Conservation (phyloP, 1,140 invertebrate genomes). For the Drosophila miranda region DNA sequence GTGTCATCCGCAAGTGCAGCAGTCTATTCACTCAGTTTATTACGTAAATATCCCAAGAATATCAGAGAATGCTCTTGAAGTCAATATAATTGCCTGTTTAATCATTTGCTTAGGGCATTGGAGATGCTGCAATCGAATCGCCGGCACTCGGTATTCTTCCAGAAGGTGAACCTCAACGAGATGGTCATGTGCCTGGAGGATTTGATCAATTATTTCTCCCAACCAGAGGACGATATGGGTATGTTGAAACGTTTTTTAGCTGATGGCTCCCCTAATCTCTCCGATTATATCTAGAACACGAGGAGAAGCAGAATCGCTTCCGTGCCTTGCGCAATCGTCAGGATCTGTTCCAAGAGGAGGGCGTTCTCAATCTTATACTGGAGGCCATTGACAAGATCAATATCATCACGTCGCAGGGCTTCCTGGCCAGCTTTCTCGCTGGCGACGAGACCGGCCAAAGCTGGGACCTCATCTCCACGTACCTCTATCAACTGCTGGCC, state of each 20-base stretch:
- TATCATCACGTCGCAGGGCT: conserved; percentile 95
- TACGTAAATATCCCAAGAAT: conserved; percentile 85
- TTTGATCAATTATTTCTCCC: conserved; percentile 99
- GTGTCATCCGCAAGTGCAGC: conserved; percentile 99
- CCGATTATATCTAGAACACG: conserved; percentile 89
- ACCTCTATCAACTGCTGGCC: conserved; percentile 98
- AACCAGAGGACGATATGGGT: conserved; percentile 99
- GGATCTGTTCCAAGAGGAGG: conserved; percentile 99
- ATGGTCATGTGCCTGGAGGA: conserved; percentile 99
- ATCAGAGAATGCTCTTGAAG: neutral
- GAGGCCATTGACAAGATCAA: conserved; percentile 99
- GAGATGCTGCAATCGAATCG: conserved; percentile 95
- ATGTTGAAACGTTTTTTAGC: conserved; percentile 24
- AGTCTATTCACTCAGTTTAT: conserved; percentile 99
- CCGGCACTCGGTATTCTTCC: conserved; percentile 91
- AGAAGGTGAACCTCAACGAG: conserved; percentile 94
- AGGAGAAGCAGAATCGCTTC: conserved; percentile 98
- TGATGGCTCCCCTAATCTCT: neutral
- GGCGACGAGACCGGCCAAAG: conserved; percentile 93
- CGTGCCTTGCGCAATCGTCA: conserved; percentile 98
- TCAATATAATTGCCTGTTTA: neutral
- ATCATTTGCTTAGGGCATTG: conserved; percentile 88
- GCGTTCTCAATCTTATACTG: conserved; percentile 98
- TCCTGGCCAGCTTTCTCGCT: conserved; percentile 90
- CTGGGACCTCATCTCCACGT: conserved; percentile 98